A percentile compares a stretch with the other conserved stretches of the same genome.
These are phyloP conservation scores for Argynnis bischoffii DNA, from an alignment of 2,888 invertebrate genomes.

Conservation along the genomic window DNA sequence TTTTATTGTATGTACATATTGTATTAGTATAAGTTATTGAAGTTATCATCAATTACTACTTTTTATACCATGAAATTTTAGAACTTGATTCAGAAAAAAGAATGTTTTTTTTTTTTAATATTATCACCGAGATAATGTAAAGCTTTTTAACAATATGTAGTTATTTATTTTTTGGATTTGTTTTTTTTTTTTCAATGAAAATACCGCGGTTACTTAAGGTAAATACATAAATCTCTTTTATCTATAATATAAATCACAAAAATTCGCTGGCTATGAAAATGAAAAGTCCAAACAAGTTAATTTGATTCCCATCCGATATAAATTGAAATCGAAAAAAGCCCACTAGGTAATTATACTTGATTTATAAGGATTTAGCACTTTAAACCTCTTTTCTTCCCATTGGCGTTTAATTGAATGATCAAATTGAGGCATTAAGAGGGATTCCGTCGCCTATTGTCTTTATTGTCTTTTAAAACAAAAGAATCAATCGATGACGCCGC, in stretches of 20 bases:
- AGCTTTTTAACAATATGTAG: too few species aligned
- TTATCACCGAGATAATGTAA: too few species aligned
- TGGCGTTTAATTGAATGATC: conserved; percentile 75
- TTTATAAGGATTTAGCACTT: conserved; percentile 68
- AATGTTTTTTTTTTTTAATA: too few species aligned
- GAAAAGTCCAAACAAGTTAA: conserved; percentile 9
- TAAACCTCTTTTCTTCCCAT: conserved; percentile 77
- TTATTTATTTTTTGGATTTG: too few species aligned
- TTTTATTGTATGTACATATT: too few species aligned
- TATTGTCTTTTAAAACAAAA: conserved; percentile 60
- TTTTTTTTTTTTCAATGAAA: too few species aligned
- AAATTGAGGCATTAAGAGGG: conserved; percentile 62
- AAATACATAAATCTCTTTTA: conserved; percentile 2
- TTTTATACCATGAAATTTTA: too few species aligned
- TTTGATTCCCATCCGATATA: conserved; percentile 14
- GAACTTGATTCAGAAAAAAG: too few species aligned
- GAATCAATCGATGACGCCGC: conserved; percentile 61
- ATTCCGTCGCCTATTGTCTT: conserved; percentile 56
- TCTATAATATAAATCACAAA: conserved; percentile 9
- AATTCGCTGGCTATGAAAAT: conserved; percentile 6
- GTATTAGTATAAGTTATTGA: too few species aligned
- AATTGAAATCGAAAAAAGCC: conserved; percentile 28
- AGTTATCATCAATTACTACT: too few species aligned
- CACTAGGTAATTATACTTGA: conserved; percentile 56
- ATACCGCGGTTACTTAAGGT: too few species aligned